Evolutionary conservation across 2,113 vertebrate genomes (phyloP).

Genomic region (Eira barbara): DNA sequence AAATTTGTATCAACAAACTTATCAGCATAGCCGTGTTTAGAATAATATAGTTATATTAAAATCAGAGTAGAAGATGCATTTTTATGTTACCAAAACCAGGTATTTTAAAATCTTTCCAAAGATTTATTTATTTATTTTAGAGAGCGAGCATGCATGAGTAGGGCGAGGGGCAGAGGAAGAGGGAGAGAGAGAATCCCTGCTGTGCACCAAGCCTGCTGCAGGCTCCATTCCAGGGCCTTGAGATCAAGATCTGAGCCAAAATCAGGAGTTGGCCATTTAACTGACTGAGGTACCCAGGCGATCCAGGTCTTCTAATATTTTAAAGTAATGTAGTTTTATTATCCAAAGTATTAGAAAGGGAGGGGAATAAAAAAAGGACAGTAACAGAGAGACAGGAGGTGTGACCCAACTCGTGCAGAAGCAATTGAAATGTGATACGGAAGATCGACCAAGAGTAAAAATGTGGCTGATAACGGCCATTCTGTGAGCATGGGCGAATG

Average conservation of each 20-base stretch:
- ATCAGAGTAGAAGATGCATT: not conserved
- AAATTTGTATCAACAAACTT: not conserved
- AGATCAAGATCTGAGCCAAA: no score
- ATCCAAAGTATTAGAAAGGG: not conserved
- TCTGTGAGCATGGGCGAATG: not conserved
- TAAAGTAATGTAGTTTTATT: not conserved
- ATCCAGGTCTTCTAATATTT: not conserved
- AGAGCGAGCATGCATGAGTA: no score
- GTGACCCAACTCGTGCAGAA: not conserved
- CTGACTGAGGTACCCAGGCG: not conserved
- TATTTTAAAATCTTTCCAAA: not conserved
- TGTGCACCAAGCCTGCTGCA: no score
- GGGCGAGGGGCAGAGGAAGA: no score
- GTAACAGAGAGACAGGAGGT: not conserved
- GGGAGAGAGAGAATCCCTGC: no score
- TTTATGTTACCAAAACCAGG: not conserved
- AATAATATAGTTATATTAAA: not conserved
- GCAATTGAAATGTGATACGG: not conserved
- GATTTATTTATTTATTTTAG: not conserved
- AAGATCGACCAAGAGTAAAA: not conserved
- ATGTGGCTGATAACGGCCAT: not conserved
- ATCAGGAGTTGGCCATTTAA: no score
- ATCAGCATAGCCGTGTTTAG: not conserved
- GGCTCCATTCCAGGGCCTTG: no score
- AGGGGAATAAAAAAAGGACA: not conserved